phyloP scores from a whole-genome alignment of 2,888 invertebrate genomes.

The Epinotia bilunana region DNA sequence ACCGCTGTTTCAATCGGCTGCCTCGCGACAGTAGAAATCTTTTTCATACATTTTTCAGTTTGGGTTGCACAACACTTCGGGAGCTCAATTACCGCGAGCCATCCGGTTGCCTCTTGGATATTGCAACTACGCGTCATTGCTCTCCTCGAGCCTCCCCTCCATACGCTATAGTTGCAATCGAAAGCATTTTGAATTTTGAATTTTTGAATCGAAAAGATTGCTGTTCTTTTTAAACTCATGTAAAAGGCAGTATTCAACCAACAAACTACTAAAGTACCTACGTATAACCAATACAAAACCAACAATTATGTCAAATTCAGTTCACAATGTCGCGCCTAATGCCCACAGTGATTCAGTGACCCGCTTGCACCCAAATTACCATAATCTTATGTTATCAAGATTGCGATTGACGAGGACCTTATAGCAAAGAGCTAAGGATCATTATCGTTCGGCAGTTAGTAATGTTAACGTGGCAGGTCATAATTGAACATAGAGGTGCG shows the following conservation, averaged over 20 bases:
- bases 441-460: not conserved
- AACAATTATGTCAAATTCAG: conserved; percentile 22
- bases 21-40: too few relatives aligned
- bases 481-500: conserved; percentile 20
- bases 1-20: too few relatives aligned
- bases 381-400: conserved; percentile 25
- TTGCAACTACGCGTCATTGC: too few relatives aligned
- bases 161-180: too few relatives aligned
- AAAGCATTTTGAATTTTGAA: too few relatives aligned
- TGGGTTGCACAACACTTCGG: too few relatives aligned
- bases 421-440: not conserved
- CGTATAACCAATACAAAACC: not conserved
- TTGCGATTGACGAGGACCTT: conserved; percentile 11
- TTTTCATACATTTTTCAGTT: too few relatives aligned
- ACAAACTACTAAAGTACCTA: not conserved
- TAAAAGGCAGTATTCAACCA: too few relatives aligned
- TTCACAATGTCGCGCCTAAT: conserved; percentile 29
- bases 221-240: not conserved
- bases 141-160: too few relatives aligned
- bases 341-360: conserved; percentile 29
- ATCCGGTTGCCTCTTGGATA: too few relatives aligned
- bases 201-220: too few relatives aligned
- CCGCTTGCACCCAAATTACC: conserved; percentile 30
- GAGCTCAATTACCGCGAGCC: too few relatives aligned
- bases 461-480: conserved; percentile 15